Evolutionary conservation across 2,113 vertebrate genomes (phyloP).

Genomic region (Platichthys flesus): DNA sequence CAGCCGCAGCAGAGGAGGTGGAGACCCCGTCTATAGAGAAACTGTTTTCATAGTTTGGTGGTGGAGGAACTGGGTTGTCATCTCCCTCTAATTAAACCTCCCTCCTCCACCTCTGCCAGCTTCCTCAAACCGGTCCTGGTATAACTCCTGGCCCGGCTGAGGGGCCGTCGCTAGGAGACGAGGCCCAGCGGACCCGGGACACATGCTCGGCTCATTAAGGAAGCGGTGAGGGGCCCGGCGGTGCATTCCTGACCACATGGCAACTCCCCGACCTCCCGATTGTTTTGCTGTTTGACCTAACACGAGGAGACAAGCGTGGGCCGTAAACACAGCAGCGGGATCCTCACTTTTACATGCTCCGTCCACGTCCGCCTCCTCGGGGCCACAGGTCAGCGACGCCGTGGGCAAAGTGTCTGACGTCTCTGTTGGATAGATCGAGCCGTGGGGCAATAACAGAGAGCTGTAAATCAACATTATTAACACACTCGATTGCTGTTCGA

Average conservation of each 20-base stretch:
- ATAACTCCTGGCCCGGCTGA: constrained; percentile 35
- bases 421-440: constrained; percentile 66
- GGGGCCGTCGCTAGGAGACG: constrained; percentile 44
- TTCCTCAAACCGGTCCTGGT: constrained; percentile 29
- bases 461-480: background rate
- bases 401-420: constrained; percentile 67
- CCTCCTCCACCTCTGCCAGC: constrained; percentile 19
- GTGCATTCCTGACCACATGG: constrained; percentile 63
- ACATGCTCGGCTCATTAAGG: constrained; percentile 70
- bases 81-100: constrained; percentile 10
- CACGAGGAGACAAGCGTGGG: constrained; percentile 31
- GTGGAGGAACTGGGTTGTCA: background rate
- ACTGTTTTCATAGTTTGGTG: background rate
- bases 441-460: background rate
- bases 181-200: constrained; percentile 37
- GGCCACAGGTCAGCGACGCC: constrained; percentile 60
- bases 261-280: constrained; percentile 44
- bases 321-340: constrained; percentile 27
- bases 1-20: no score
- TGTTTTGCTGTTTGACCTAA: constrained; percentile 54
- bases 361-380: constrained; percentile 68
- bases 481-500: background rate
- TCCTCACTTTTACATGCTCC: constrained; percentile 80
- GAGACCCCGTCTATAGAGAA: no score
- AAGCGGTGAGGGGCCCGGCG: constrained; percentile 30